phyloP scores from a whole-genome alignment of 2,888 invertebrate species.

The Keiferia lycopersicella region DNA sequence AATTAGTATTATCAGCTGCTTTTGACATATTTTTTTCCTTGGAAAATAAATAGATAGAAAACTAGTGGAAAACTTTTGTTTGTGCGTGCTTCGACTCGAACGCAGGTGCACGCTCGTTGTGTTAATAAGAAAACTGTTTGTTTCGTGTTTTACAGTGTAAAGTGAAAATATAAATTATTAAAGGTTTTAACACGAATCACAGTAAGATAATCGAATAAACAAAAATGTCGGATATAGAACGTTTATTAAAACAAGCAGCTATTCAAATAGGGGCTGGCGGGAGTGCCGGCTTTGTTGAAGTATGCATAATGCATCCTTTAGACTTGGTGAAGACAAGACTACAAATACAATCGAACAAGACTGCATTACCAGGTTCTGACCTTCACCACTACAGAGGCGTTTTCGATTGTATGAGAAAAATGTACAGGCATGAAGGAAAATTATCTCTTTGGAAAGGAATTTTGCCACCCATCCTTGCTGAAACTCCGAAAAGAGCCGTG shows the following conservation, averaged over 20 bases:
- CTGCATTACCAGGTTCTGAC: constrained; percentile 57
- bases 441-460: constrained; percentile 96
- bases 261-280: constrained; percentile 94
- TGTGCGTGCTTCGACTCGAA: background rate
- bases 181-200: background rate
- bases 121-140: background rate
- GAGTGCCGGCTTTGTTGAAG: constrained; percentile 96
- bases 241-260: constrained; percentile 84
- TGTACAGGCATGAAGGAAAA: constrained; percentile 92
- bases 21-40: background rate
- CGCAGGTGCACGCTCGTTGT: background rate
- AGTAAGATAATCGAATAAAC: background rate
- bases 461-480: constrained; percentile 94
- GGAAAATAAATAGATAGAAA: background rate
- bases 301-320: constrained; percentile 97
- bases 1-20: constrained; percentile 12
- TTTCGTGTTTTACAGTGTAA: background rate
- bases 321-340: constrained; percentile 95
- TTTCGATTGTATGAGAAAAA: constrained; percentile 93
- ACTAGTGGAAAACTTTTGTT: background rate
- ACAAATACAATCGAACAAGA: constrained; percentile 62
- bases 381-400: constrained; percentile 88
- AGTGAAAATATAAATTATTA: too few relatives aligned
- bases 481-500: constrained; percentile 96
- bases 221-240: constrained; percentile 68